phyloP scores from a whole-genome alignment of 1,140 invertebrate genomes.

The Penaeus vannamei region DNA sequence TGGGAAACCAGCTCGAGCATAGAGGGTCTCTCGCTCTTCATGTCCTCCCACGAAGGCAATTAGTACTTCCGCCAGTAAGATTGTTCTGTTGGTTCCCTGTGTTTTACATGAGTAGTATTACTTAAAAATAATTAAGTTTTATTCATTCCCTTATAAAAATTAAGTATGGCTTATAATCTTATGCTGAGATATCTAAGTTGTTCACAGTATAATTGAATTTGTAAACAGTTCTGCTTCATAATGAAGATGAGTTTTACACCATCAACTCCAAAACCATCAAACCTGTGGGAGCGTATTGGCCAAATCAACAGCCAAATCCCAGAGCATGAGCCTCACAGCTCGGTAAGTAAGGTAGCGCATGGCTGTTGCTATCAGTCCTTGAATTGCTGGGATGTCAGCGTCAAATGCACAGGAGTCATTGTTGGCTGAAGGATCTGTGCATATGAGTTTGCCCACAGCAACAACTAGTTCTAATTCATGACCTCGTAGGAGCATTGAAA shows the following conservation, averaged over 20 bases:
- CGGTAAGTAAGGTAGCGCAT: conserved; percentile 71
- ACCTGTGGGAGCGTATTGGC: conserved; percentile 62
- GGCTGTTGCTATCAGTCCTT: conserved; percentile 66
- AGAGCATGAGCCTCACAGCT: conserved; percentile 71
- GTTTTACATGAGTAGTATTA: too few species aligned
- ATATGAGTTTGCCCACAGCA: conserved; percentile 70
- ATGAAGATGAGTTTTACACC: background rate
- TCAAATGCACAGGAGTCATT: background rate
- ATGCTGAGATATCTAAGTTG: too few species aligned
- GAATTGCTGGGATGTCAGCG: conserved; percentile 2
- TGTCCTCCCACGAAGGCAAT: conserved; percentile 38
- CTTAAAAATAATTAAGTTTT: background rate
- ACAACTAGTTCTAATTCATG: conserved; percentile 73
- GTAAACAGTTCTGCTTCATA: too few species aligned
- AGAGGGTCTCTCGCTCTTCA: conserved; percentile 39
- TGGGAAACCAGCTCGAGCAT: conserved; percentile 40
- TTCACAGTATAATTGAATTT: too few species aligned
- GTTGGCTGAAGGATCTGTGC: conserved; percentile 14
- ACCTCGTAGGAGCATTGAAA: conserved; percentile 72
- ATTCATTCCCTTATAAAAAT: background rate
- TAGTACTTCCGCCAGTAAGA: conserved; percentile 45
- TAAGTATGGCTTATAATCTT: background rate
- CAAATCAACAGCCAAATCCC: conserved; percentile 69
- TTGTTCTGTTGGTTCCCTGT: conserved; percentile 43
- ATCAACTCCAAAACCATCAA: background rate